phyloP scores from a whole-genome alignment of 2,113 vertebrate species.

The Corythoichthys haematopterus region DNA sequence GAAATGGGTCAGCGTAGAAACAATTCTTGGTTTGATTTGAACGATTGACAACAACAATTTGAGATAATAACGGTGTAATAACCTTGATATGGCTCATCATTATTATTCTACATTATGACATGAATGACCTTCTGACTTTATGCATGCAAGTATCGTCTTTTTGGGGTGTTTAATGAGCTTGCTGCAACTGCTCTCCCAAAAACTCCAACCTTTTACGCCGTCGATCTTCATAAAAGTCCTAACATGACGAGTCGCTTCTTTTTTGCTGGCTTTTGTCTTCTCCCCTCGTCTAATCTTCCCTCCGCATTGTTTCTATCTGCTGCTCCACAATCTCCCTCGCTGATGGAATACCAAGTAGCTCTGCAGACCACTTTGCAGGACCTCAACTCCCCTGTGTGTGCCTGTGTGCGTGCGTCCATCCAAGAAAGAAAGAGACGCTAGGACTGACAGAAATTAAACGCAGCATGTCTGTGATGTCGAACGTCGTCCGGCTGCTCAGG shows the following conservation, averaged over 20 bases:
- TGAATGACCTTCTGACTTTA: too few species aligned
- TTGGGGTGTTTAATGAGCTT: too few species aligned
- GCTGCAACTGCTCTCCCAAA: background rate
- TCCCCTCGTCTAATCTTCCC: slow-evolving; percentile 33
- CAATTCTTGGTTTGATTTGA: background rate
- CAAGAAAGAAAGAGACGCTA: background rate
- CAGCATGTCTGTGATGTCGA: background rate
- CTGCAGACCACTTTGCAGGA: slow-evolving; percentile 64
- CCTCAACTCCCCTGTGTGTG: slow-evolving; percentile 36
- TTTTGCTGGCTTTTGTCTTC: slow-evolving; percentile 29
- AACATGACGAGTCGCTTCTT: background rate
- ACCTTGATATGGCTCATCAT: too few species aligned
- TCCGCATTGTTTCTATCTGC: slow-evolving; percentile 45
- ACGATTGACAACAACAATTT: too few species aligned
- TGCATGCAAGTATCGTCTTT: too few species aligned
- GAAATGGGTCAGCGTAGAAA: slow-evolving; percentile 44
- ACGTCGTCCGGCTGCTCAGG: slow-evolving; percentile 16
- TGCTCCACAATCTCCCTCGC: slow-evolving; percentile 42
- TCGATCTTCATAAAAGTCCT: background rate
- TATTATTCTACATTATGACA: too few species aligned
- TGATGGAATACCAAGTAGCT: slow-evolving; percentile 70
- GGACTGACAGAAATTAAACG: background rate
- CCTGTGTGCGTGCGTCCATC: background rate
- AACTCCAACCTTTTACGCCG: background rate
- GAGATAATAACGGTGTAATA: too few species aligned